Evolutionary conservation across 2,888 invertebrate species (phyloP).

Genomic region (Xestia ashworthii): DNA sequence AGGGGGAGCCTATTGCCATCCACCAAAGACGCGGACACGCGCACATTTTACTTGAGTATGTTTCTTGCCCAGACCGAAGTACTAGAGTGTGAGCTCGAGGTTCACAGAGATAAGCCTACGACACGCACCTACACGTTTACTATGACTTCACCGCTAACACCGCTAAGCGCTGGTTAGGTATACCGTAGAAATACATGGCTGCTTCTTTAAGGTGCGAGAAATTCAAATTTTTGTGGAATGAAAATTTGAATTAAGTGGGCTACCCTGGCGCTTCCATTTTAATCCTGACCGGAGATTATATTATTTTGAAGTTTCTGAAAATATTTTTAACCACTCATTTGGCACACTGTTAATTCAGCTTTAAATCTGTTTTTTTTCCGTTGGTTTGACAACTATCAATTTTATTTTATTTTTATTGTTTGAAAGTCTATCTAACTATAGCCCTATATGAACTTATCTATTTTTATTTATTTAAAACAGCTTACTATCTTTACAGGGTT

Average conservation of each 20-base stretch:
- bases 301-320: neutral
- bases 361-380: neutral
- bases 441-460: neutral
- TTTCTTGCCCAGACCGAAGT: conserved; percentile 6
- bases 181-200: too few relatives aligned
- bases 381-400: neutral
- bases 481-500: too few relatives aligned
- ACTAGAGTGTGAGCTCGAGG: conserved; percentile 32
- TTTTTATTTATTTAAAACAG: too few relatives aligned
- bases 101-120: conserved; percentile 55
- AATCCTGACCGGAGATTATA: neutral
- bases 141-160: conserved; percentile 38
- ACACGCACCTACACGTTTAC: conserved; percentile 46
- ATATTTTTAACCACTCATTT: neutral
- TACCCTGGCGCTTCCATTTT: neutral
- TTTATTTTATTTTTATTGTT: neutral
- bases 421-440: neutral
- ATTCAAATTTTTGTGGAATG: neutral
- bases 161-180: neutral
- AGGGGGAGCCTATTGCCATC: too few relatives aligned
- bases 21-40: neutral
- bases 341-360: neutral
- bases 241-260: neutral
- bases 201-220: neutral
- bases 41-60: neutral